Conservation (phyloP, 2,797 vertebrate genomes). For the Tapera naevia region DNA sequence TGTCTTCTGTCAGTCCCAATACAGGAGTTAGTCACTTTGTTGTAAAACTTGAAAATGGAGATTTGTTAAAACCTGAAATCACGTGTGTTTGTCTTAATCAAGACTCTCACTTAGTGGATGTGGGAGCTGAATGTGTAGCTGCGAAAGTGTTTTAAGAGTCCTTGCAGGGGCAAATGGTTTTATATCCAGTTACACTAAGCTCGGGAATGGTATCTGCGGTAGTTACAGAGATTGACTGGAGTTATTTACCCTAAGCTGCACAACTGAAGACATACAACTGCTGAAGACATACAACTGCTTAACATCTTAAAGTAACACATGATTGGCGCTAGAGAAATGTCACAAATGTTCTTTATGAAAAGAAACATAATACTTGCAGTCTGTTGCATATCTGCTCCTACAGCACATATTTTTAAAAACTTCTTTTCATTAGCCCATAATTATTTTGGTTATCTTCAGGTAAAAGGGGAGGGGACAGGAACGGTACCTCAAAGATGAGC, state of each 20-base stretch:
- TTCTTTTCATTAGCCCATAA: neutral
- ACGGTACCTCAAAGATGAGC: neutral
- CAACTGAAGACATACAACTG: neutral
- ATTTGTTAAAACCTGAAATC: conserved; percentile 62
- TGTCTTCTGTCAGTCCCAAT: conserved; percentile 88
- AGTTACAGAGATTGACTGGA: neutral
- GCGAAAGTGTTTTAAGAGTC: conserved; percentile 25
- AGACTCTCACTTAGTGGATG: conserved; percentile 81
- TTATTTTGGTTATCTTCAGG: neutral
- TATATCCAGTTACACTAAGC: neutral
- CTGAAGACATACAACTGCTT: neutral
- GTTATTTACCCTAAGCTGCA: neutral
- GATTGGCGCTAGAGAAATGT: neutral
- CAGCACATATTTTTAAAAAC: neutral
- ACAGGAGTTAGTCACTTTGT: conserved; percentile 90
- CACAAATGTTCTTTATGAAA: neutral
- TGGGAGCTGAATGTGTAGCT: conserved; percentile 39
- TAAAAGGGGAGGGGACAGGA: neutral
- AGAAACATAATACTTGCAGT: neutral
- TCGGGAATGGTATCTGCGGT: neutral
- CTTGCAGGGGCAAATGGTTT: neutral
- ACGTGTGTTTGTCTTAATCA: conserved; percentile 90
- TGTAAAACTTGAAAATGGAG: conserved; percentile 75
- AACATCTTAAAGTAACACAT: neutral
- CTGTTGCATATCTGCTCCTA: neutral